Conservation (phyloP, 2,888 invertebrate species). For the Sinodicranocentrus sp. region DNA sequence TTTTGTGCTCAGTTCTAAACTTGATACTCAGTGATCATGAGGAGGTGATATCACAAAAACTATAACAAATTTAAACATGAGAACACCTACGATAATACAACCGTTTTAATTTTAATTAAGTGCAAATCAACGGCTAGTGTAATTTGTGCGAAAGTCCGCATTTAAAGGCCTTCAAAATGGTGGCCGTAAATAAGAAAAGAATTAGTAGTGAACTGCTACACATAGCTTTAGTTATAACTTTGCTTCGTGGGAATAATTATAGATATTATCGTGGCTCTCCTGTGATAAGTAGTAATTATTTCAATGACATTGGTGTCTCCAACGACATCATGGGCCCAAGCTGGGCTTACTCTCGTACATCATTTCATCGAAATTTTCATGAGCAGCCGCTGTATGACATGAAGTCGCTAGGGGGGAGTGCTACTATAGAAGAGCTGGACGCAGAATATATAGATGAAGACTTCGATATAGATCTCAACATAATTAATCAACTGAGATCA, state of each 20-base stretch:
- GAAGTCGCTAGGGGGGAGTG: constrained; percentile 59
- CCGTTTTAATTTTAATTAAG: neutral
- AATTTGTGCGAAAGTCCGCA: neutral
- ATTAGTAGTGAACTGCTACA: constrained; percentile 74
- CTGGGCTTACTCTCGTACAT: constrained; percentile 72
- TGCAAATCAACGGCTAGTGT: neutral
- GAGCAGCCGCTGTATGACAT: constrained; percentile 63
- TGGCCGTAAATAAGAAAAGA: constrained; percentile 67
- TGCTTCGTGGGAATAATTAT: constrained; percentile 69
- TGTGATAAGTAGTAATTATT: constrained; percentile 66
- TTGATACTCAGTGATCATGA: neutral
- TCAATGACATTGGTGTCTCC: constrained; percentile 66
- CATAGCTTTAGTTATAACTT: constrained; percentile 74
- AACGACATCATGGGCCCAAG: constrained; percentile 71
- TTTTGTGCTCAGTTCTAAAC: too few species aligned
- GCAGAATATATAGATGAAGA: constrained; percentile 47
- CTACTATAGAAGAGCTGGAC: constrained; percentile 32
- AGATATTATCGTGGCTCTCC: constrained; percentile 51
- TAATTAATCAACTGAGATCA: constrained; percentile 66
- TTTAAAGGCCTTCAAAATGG: constrained; percentile 57
- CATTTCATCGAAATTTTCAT: constrained; percentile 65
- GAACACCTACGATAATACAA: too few species aligned
- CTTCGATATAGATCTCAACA: constrained; percentile 64
- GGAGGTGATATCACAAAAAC: neutral
- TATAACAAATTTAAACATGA: too few species aligned